These are phyloP conservation scores for Dromaius novaehollandiae DNA, from an alignment of 2,113 vertebrate genomes.

Conservation along the genomic window DNA sequence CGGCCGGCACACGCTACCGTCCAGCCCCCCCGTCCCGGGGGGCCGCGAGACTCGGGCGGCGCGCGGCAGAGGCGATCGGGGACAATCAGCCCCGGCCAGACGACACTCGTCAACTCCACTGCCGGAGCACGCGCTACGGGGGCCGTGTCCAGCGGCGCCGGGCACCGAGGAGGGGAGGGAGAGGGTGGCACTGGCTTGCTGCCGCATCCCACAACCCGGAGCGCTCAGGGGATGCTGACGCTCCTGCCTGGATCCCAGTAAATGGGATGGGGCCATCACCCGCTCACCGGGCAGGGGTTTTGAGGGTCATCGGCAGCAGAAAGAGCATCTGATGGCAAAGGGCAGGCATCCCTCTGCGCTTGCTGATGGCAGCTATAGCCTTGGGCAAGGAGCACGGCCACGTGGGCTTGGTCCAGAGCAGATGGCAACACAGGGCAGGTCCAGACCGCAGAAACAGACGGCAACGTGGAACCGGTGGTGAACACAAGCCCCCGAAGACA, in stretches of 20 bases:
- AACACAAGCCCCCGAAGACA: background rate
- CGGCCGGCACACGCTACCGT: background rate
- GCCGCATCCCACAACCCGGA: background rate
- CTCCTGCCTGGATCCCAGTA: background rate
- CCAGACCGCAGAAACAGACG: background rate
- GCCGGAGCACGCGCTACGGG: background rate
- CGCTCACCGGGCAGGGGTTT: background rate
- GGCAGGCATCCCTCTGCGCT: background rate
- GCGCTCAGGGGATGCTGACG: background rate
- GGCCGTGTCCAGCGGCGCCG: background rate
- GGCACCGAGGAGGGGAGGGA: background rate
- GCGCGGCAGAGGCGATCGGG: background rate
- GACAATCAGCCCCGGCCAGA: background rate
- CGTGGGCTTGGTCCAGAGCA: conserved; percentile 2
- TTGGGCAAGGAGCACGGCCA: background rate
- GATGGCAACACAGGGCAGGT: background rate
- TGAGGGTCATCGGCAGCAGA: background rate
- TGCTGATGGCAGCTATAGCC: background rate
- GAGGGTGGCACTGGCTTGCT: background rate
- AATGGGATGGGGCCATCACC: background rate
- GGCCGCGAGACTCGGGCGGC: background rate
- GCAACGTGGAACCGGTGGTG: background rate
- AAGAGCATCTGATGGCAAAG: background rate
- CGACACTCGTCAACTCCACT: background rate
- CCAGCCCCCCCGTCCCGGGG: background rate